Evolutionary conservation across 2,797 vertebrate species (phyloP).

Genomic region (Pangasius mekongensis): DNA sequence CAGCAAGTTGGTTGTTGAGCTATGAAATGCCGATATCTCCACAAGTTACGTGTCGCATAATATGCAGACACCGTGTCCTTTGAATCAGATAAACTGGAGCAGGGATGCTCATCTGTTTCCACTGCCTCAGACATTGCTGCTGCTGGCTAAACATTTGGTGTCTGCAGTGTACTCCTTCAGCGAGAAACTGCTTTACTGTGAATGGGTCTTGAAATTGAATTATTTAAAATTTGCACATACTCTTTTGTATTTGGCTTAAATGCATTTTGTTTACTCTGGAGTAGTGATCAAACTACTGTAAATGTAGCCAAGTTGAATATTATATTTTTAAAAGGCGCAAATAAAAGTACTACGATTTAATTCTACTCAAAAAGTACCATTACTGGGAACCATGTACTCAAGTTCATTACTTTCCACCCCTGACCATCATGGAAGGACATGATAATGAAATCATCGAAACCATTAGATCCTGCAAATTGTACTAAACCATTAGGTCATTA

Average conservation of each 20-base stretch:
- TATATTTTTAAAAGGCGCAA: neutral
- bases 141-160: neutral
- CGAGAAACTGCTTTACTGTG: neutral
- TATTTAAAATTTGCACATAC: too few species aligned
- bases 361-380: neutral
- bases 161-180: neutral
- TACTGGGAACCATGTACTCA: neutral
- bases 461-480: neutral
- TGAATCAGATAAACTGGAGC: neutral
- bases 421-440: neutral
- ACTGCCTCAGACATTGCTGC: neutral
- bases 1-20: neutral
- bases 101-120: neutral
- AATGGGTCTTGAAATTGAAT: too few species aligned
- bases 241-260: neutral
- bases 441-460: neutral
- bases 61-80: neutral
- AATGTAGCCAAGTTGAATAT: neutral
- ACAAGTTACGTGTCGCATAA: neutral
- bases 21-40: neutral
- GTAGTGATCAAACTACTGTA: neutral
- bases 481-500: neutral
- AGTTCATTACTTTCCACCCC: neutral
- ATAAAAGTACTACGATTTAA: neutral
- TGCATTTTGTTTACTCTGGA: neutral